Conservation (phyloP, 2,888 invertebrate genomes). For the Synergus laeviventris region DNA sequence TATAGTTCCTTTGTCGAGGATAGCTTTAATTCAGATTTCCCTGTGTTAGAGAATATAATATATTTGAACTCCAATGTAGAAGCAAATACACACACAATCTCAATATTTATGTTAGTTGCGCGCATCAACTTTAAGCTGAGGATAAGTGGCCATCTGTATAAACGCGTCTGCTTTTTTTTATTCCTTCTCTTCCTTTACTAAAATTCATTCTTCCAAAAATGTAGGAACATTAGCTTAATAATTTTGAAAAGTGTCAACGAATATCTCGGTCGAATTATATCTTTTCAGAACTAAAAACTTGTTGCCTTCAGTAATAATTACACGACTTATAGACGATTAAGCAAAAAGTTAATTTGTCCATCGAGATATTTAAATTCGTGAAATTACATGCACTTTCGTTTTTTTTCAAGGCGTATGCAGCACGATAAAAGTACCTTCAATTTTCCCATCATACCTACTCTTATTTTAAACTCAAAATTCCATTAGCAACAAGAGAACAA, state of each 20-base stretch:
- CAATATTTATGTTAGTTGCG: background rate
- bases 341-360: background rate
- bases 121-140: background rate
- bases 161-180: background rate
- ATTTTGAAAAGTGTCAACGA: background rate
- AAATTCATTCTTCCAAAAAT: conserved; percentile 1
- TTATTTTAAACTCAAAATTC: background rate
- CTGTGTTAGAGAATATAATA: background rate
- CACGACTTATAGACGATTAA: background rate
- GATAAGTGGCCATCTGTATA: background rate
- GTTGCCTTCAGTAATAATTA: background rate
- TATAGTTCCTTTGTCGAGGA: conserved; percentile 19
- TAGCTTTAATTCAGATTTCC: conserved; percentile 11
- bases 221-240: background rate
- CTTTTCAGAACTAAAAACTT: background rate
- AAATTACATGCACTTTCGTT: background rate
- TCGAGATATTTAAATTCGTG: conserved; percentile 21
- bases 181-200: background rate
- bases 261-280: background rate
- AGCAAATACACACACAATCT: background rate
- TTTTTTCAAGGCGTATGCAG: background rate
- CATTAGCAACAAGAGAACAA: background rate
- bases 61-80: background rate
- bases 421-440: background rate
- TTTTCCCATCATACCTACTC: background rate